Percentiles rank a stretch among this genome's conserved stretches.
phyloP scores from a whole-genome alignment of 1,140 invertebrate species.

The Panagrolaimus sp. region DNA sequence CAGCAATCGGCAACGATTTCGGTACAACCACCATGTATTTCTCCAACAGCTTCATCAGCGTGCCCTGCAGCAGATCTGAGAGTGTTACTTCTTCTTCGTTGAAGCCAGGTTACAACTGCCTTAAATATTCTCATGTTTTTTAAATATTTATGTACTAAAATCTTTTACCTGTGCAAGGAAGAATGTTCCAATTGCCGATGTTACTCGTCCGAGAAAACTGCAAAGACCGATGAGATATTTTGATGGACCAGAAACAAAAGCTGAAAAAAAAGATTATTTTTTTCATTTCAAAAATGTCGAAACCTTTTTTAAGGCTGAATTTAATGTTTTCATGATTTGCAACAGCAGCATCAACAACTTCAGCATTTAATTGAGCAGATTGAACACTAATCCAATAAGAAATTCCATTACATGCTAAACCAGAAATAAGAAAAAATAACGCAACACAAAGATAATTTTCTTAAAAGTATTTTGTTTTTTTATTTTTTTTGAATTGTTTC shows the following conservation, averaged over 20 bases:
- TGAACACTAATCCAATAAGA: conserved; percentile 15
- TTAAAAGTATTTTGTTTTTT: background rate
- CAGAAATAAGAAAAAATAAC: conserved; percentile 5
- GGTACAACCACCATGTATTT: background rate
- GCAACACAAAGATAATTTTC: conserved; percentile 12
- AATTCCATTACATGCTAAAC: conserved; percentile 16
- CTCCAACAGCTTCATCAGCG: conserved; percentile 1
- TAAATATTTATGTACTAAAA: background rate
- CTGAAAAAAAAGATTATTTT: background rate
- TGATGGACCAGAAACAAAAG: background rate
- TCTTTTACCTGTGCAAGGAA: conserved; percentile 4
- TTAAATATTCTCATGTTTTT: background rate
- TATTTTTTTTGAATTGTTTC: background rate
- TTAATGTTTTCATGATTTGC: background rate
- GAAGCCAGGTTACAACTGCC: conserved; percentile 14
- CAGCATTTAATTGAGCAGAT: background rate
- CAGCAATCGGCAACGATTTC: conserved; percentile 7
- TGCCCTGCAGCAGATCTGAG: conserved; percentile 6
- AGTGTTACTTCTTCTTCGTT: background rate
- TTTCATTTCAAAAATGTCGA: background rate
- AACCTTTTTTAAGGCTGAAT: conserved; percentile 10
- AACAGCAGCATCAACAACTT: conserved; percentile 2
- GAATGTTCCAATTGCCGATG: background rate
- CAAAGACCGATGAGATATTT: conserved; percentile 8
- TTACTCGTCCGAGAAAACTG: conserved; percentile 6